Percentiles rank a stretch among this genome's conserved stretches.
Conservation (phyloP, 2,797 vertebrate genomes). For the Syngnathus acus region DNA sequence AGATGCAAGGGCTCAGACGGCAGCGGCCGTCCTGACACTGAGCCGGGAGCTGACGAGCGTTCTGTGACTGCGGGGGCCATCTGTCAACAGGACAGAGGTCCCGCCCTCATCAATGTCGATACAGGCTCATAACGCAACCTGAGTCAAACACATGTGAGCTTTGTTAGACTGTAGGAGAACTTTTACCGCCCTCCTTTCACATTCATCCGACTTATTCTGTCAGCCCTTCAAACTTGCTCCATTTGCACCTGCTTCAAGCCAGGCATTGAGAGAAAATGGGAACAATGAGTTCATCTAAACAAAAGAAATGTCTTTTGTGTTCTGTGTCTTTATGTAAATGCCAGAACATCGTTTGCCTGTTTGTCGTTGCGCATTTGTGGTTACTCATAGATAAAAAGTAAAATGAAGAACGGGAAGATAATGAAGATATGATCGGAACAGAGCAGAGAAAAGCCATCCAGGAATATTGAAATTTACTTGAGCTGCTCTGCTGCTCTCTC, state of each 20-base stretch:
- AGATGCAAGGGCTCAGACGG: conserved; percentile 47
- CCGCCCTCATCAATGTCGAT: conserved; percentile 9
- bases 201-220: conserved; percentile 43
- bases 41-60: conserved; percentile 31
- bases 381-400: conserved; percentile 40
- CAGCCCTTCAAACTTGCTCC: conserved; percentile 50
- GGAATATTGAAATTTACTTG: conserved; percentile 57
- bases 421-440: conserved; percentile 50
- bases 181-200: conserved; percentile 37
- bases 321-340: conserved; percentile 19
- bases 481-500: conserved; percentile 40
- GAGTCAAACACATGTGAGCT: conserved; percentile 5
- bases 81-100: conserved; percentile 39
- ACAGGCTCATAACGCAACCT: not conserved
- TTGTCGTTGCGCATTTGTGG: conserved; percentile 18
- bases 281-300: conserved; percentile 49
- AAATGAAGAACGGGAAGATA: conserved; percentile 36
- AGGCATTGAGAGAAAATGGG: conserved; percentile 34
- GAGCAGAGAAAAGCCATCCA: conserved; percentile 36
- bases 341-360: conserved; percentile 5
- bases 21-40: conserved; percentile 20
- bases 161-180: conserved; percentile 52
- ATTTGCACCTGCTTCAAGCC: conserved; percentile 40
- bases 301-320: conserved; percentile 33
- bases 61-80: conserved; percentile 41